Evolutionary conservation across 2,113 vertebrate genomes (phyloP).

Genomic region (Phasianus colchicus): DNA sequence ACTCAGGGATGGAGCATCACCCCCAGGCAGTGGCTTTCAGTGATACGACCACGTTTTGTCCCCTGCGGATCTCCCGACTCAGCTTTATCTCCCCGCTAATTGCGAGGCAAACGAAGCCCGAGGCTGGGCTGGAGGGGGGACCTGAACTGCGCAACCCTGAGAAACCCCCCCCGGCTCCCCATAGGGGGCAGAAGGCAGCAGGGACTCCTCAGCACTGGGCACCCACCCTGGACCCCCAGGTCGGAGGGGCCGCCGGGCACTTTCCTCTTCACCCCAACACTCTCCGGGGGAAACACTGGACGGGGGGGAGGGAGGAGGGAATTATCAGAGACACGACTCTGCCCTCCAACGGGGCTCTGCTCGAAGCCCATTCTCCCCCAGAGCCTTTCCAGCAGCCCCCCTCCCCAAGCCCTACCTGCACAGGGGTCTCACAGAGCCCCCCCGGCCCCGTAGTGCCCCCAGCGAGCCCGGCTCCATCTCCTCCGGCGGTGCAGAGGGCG

Average conservation of each 20-base stretch:
- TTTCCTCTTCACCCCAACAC: not conserved
- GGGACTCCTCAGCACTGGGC: not conserved
- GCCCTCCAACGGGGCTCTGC: not conserved
- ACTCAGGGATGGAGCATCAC: not conserved
- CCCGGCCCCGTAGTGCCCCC: not conserved
- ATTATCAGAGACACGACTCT: not conserved
- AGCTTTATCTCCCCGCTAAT: rapidly evolving
- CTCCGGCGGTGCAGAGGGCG: rapidly evolving
- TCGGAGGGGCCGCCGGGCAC: rapidly evolving
- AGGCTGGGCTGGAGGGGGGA: not conserved
- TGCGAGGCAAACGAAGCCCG: not conserved
- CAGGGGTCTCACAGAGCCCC: not conserved
- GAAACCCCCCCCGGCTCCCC: not conserved
- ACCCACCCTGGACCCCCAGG: not conserved
- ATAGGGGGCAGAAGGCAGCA: not conserved
- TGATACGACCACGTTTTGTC: rapidly evolving
- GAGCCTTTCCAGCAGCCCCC: not conserved
- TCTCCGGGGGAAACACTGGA: not conserved
- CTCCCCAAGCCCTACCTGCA: slow-evolving; percentile 61
- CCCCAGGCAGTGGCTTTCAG: too few relatives aligned
- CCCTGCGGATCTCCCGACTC: not conserved
- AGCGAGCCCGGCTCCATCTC: slow-evolving; percentile 12
- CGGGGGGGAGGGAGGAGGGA: too few relatives aligned
- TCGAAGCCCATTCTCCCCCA: rapidly evolving
- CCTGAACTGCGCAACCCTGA: not conserved